Evolutionary conservation across 2,888 invertebrate species (phyloP), one percentile per base, ranked within the genome.

Genomic region (Hyposoter dolosus): DNA sequence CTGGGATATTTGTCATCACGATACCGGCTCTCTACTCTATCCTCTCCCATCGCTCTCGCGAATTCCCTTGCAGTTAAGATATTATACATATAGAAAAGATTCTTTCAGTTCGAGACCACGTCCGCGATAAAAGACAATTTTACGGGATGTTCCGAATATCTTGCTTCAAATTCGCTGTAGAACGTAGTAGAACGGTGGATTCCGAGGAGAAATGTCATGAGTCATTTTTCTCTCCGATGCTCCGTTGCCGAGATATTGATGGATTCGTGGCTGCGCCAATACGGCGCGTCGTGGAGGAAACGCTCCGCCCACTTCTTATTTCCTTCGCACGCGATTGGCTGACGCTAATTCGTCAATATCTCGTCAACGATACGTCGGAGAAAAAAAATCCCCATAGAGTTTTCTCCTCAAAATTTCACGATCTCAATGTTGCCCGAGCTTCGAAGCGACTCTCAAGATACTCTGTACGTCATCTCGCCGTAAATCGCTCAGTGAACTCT

Each of bases 1-100:
- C 88, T 85, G 88, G 83, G 81, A 78, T 89, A 87, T 89, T 88
- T 88, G 88, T 88, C 88, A 88, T 89, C 82, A 76, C 69, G 86
- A 84, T 87, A 82, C 85, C 75, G 71, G 65, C 69, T 12, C 72
- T 10, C 50, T 17, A 4, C 19, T n/a, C 53, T 35, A 53, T 32
- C n/a, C 28, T 45, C 35, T 56, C 77, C 35, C 47, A n/a, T 75
- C 71, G 60, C 63, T 65, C 35, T 43, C 35, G 35, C 65, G 65
- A 81, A 66, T 60, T 85, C 72, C 47, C 53, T 10, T 43, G 6
- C 40, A 72, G 47, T 43, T 19, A 65, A 19, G 53, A 68, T 77
- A 60, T 83, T 68, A 56, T 10, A 63, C 50, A 47, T 40, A 47
- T 23, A 56, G 40, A 47, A 32, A 50, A 50, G 60, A 19, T 71